Base-by-base conservation (phyloP, 2,113 vertebrate species). In the Danionella cerebrum region DNA sequence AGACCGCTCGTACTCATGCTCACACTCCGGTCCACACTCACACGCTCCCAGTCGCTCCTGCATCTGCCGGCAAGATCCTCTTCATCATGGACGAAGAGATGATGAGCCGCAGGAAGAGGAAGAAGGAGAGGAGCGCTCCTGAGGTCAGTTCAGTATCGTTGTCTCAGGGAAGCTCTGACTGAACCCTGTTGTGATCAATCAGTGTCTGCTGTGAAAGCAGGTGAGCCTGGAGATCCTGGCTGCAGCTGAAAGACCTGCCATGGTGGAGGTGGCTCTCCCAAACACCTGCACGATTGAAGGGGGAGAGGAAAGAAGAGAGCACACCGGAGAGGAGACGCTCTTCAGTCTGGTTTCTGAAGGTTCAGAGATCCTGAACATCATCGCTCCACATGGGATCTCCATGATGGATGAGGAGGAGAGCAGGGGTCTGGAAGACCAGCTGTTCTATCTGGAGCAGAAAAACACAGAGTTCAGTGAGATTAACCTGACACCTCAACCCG, bases 301-400 rank as follows among this genome's bases (percentile, higher is more conserved):
- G 8, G 71, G 47, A 14, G 50, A 72, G 0, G 65, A 80, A 33
- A 67, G 76, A 1, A 74, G 74, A 8, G 9, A 60, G 84, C 80
- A 70, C 84, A 94, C 50, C 93, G n/a, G n/a, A n/a, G n/a, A 91
- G 78, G 84, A 80, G 31, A 72, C n/a, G n/a, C n/a, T 92, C 10
- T 95, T 96, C 73, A 85, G 87, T 27, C 90, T 95, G 0, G 91
- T 96, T 72, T 94, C 91, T 4, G 94, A 97, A 78, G 92, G 94
- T 44, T 95, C 90, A 24, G 92, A 97, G 79, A 97, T 95, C 83
- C 73, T 94, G 36, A 97, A 96, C 79, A 93, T 97, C 77, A 80
- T 97, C 59, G 90, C 89, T 52, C 89, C 94, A 14, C 84, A 80
- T 3, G 82, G 87, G 75, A 74, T 93, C 76, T 86, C 77, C 33